phyloP scores from a whole-genome alignment of 2,888 invertebrate species.

The Nephrotoma appendiculata region DNA sequence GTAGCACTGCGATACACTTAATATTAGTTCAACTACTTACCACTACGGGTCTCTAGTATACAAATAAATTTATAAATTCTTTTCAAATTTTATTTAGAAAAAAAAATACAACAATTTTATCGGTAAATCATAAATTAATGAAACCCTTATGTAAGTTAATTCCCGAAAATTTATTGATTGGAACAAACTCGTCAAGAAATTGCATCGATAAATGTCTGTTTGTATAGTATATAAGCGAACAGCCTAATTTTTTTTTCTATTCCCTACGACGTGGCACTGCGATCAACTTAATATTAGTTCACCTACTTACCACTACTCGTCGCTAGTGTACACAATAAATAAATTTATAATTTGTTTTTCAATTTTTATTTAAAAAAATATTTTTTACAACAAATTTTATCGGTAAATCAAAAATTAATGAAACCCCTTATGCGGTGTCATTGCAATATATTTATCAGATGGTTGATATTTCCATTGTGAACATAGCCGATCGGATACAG shows the following conservation, averaged over 20 bases:
- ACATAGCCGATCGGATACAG: slow-evolving; percentile 41
- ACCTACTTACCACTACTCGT: neutral
- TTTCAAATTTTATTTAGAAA: neutral
- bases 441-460: slow-evolving; percentile 45
- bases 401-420: neutral
- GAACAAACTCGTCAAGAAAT: neutral
- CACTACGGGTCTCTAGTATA: neutral
- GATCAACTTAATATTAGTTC: neutral
- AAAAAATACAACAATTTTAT: neutral
- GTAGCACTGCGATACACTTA: neutral
- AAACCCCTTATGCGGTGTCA: slow-evolving; percentile 19
- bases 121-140: neutral
- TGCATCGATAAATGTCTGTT: neutral
- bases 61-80: neutral
- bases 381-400: neutral
- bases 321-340: neutral
- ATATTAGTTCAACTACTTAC: neutral
- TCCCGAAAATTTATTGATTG: neutral
- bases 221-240: neutral
- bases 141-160: neutral
- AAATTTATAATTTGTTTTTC: neutral
- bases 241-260: neutral
- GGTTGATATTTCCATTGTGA: slow-evolving; percentile 47
- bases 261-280: neutral
- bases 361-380: neutral